phyloP scores from a whole-genome alignment of 2,888 invertebrate species.

The Dryobotodes eremita region DNA sequence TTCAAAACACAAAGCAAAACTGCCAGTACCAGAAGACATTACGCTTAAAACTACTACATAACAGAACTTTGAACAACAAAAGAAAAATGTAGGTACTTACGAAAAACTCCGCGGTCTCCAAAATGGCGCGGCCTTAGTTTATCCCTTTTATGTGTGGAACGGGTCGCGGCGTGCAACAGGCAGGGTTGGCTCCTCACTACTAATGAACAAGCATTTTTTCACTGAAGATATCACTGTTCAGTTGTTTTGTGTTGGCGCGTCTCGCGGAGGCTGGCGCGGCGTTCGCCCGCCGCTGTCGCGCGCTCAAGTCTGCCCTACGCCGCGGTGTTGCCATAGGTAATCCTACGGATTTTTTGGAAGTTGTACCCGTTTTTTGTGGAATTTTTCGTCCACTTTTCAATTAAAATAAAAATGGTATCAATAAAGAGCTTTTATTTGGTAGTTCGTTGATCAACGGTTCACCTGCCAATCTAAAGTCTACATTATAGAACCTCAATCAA shows the following conservation, averaged over 20 bases:
- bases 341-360: not conserved
- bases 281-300: constrained; percentile 87
- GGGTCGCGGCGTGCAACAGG: constrained; percentile 78
- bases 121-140: constrained; percentile 74
- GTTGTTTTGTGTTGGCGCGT: constrained; percentile 71
- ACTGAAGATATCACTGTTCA: constrained; percentile 79
- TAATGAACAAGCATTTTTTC: constrained; percentile 81
- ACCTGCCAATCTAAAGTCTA: not conserved
- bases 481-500: not conserved
- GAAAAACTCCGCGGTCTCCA: constrained; percentile 74
- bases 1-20: constrained; percentile 19
- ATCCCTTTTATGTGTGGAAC: constrained; percentile 53
- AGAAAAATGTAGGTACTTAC: constrained; percentile 79
- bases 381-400: not conserved
- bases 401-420: not conserved
- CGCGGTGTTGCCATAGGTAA: constrained; percentile 69
- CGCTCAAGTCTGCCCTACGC: constrained; percentile 82
- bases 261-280: constrained; percentile 78
- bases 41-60: constrained; percentile 42
- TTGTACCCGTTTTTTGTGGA: not conserved
- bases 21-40: constrained; percentile 16
- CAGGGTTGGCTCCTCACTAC: constrained; percentile 73
- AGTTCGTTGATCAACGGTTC: not conserved
- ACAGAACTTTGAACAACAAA: constrained; percentile 72
- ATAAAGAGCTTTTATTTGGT: not conserved